phyloP scores from a whole-genome alignment of 1,140 invertebrate genomes.

The Nephotettix cincticeps region DNA sequence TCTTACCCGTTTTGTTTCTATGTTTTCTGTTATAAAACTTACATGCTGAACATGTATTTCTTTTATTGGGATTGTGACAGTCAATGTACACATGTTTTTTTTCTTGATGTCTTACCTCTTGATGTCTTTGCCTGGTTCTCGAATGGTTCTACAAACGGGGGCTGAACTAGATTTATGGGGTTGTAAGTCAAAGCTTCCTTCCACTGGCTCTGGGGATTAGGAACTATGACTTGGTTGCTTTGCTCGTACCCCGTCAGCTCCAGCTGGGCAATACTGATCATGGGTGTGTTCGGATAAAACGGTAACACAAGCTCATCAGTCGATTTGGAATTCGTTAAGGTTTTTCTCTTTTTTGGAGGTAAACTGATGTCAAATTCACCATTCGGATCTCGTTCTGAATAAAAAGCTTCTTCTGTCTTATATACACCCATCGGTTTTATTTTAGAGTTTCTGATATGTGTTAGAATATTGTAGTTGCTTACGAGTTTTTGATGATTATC shows the following conservation, averaged over 20 bases:
- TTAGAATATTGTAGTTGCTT: slow-evolving; percentile 7
- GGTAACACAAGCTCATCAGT: neutral
- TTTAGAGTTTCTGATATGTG: neutral
- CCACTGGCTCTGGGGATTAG: slow-evolving; percentile 18
- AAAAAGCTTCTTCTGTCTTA: neutral
- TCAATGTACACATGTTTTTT: no score
- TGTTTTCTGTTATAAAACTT: no score
- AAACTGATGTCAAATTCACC: neutral
- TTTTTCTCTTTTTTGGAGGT: slow-evolving; percentile 18
- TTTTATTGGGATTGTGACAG: no score
- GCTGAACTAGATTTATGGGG: neutral
- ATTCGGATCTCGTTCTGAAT: slow-evolving; percentile 3
- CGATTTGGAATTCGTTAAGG: neutral
- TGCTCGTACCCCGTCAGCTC: neutral
- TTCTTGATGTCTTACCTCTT: neutral
- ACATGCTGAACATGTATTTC: no score
- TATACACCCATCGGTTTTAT: neutral
- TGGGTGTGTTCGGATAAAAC: slow-evolving; percentile 12
- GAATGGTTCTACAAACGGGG: neutral
- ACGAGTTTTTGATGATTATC: neutral
- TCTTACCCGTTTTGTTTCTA: no score
- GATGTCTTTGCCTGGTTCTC: neutral
- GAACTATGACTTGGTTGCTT: slow-evolving; percentile 5
- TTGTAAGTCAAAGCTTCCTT: neutral
- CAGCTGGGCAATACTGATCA: slow-evolving; percentile 19